phyloP scores from a whole-genome alignment of 2,113 vertebrate species.

The Aptenodytes forsteri region DNA sequence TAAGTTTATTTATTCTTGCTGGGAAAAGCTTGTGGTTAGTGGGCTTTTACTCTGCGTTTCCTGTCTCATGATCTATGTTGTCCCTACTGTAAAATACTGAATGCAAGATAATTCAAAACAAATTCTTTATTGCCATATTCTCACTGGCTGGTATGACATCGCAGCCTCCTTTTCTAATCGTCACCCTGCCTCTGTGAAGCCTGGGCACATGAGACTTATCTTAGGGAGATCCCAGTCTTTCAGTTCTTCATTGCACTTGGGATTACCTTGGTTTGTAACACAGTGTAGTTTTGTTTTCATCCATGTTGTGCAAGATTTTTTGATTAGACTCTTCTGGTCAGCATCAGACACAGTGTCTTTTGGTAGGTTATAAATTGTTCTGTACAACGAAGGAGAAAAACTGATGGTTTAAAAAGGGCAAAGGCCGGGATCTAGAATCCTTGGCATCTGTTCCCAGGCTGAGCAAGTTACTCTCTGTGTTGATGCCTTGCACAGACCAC shows the following conservation, averaged over 20 bases:
- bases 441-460: not conserved
- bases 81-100: constrained; percentile 45
- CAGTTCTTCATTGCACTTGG: not conserved
- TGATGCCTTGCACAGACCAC: not conserved
- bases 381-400: not conserved
- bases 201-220: not conserved
- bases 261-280: not conserved
- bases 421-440: not conserved
- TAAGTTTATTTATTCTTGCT: not conserved
- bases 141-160: not conserved
- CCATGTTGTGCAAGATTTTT: not conserved
- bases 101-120: not conserved
- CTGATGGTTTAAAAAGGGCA: not conserved
- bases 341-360: not conserved
- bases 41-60: constrained; percentile 53
- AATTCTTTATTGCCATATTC: not conserved
- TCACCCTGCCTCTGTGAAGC: not conserved
- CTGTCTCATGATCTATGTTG: constrained; percentile 43
- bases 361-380: not conserved
- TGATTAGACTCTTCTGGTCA: not conserved
- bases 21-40: constrained; percentile 49
- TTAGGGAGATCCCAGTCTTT: not conserved
- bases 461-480: not conserved
- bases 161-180: not conserved
- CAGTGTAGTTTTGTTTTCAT: not conserved